Conservation (phyloP, 2,888 invertebrate species). For the Pandemis cinnamomeana region DNA sequence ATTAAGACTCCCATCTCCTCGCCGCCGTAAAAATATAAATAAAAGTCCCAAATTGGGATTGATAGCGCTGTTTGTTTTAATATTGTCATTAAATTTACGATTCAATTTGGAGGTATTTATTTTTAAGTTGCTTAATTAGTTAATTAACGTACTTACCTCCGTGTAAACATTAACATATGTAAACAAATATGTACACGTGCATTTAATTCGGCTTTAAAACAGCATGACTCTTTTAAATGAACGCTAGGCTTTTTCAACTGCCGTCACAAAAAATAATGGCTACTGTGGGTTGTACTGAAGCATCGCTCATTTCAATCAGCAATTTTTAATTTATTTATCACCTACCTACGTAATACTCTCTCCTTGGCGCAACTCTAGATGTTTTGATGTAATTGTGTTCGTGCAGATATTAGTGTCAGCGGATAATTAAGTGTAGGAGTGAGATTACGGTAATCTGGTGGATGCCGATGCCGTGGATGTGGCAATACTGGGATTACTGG, state of each 20-base stretch:
- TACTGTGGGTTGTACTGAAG: neutral
- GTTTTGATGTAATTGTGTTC: conserved; percentile 32
- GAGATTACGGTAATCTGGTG: conserved; percentile 34
- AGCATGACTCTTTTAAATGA: neutral
- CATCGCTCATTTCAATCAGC: neutral
- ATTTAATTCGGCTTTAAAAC: neutral
- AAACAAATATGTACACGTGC: neutral
- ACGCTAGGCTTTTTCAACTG: neutral
- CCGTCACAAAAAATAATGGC: neutral
- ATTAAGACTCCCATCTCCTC: conserved; percentile 36
- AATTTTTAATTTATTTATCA: conserved; percentile 28
- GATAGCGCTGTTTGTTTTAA: conserved; percentile 39
- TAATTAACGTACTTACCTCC: conserved; percentile 1
- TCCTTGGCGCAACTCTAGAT: conserved; percentile 9
- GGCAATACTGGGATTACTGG: conserved; percentile 13
- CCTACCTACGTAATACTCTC: conserved; percentile 30
- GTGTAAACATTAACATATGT: conserved; percentile 6
- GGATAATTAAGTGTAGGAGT: conserved; percentile 34
- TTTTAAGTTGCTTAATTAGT: conserved; percentile 24
- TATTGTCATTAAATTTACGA: conserved; percentile 38
- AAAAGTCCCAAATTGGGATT: conserved; percentile 38
- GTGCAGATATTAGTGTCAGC: conserved; percentile 41
- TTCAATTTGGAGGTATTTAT: conserved; percentile 32
- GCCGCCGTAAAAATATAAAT: conserved; percentile 36
- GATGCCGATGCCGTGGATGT: conserved; percentile 13